A percentile compares a stretch with the other conserved stretches of the same genome.
Evolutionary conservation across 1,140 invertebrate genomes (phyloP).

Genomic region (Penaeus chinensis): DNA sequence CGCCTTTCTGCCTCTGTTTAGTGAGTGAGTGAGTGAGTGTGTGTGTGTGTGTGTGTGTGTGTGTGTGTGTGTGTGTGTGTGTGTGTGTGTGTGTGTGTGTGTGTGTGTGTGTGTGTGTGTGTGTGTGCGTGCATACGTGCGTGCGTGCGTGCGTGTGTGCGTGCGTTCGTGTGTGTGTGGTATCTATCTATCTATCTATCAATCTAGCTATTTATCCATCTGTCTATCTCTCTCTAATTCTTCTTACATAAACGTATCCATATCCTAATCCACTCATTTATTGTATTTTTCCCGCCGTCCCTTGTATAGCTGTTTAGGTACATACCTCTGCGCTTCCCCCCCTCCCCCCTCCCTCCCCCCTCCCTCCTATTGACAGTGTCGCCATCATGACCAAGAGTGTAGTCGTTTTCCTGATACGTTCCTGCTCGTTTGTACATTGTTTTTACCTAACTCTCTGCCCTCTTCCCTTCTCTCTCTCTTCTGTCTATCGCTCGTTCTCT

Average conservation of each 20-base stretch:
- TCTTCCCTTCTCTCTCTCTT: neutral
- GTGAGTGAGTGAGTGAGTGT: slow-evolving; percentile 13
- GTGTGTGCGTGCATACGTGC: neutral
- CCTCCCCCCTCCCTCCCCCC: too few species aligned
- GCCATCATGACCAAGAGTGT: too few species aligned
- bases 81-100: neutral
- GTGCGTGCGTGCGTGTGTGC: too few species aligned
- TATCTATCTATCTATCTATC: neutral
- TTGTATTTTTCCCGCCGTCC: neutral
- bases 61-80: slow-evolving; percentile 16
- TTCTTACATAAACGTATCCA: neutral
- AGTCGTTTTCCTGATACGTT: too few species aligned
- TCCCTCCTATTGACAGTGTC: too few species aligned
- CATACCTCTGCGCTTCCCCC: too few species aligned
- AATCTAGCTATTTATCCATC: neutral
- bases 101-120: too few species aligned
- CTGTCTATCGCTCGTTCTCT: neutral
- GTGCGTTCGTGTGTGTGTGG: neutral
- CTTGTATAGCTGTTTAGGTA: too few species aligned
- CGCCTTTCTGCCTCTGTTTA: neutral
- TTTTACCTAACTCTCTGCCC: neutral
- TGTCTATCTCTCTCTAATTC: neutral
- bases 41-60: slow-evolving; percentile 10
- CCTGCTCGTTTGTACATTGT: too few species aligned
- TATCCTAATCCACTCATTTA: neutral